These are phyloP conservation scores for Valencia hispanica DNA, from an alignment of 2,797 vertebrate species.

Conservation along the genomic window DNA sequence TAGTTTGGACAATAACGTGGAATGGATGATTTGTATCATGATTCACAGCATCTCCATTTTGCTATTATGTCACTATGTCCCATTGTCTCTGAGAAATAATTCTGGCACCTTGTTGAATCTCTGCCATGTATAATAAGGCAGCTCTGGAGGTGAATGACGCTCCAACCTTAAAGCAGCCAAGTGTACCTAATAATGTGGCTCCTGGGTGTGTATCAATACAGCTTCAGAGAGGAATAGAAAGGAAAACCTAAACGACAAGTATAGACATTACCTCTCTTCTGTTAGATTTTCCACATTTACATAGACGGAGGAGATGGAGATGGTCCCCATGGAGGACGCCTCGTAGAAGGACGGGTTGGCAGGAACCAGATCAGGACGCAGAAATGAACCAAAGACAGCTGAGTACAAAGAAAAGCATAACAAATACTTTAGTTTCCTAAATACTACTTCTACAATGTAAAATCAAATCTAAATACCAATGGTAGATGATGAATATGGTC, in stretches of 20 bases:
- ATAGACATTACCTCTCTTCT: slow-evolving; percentile 60
- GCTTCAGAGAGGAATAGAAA: neutral
- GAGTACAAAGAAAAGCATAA: slow-evolving; percentile 31
- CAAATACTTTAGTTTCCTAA: neutral
- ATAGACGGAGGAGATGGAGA: slow-evolving; percentile 78
- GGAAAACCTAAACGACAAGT: neutral
- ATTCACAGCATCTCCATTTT: neutral
- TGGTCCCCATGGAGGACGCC: slow-evolving; percentile 79
- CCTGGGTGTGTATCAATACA: neutral
- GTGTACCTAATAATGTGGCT: neutral
- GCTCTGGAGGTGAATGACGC: neutral
- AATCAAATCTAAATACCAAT: neutral
- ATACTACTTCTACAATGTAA: neutral
- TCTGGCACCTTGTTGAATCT: neutral
- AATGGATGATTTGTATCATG: neutral
- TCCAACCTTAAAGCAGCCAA: neutral
- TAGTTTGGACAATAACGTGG: neutral
- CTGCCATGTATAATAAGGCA: neutral
- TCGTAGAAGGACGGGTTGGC: slow-evolving; percentile 70
- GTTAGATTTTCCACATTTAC: slow-evolving; percentile 73
- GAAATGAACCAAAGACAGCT: slow-evolving; percentile 73
- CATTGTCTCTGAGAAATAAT: neutral
- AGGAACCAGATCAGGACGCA: slow-evolving; percentile 75
- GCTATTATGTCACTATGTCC: neutral
- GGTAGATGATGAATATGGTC: neutral